These are phyloP conservation scores for Pachycephala philippinensis DNA, from an alignment of 2,113 vertebrate genomes.

Conservation along the genomic window DNA sequence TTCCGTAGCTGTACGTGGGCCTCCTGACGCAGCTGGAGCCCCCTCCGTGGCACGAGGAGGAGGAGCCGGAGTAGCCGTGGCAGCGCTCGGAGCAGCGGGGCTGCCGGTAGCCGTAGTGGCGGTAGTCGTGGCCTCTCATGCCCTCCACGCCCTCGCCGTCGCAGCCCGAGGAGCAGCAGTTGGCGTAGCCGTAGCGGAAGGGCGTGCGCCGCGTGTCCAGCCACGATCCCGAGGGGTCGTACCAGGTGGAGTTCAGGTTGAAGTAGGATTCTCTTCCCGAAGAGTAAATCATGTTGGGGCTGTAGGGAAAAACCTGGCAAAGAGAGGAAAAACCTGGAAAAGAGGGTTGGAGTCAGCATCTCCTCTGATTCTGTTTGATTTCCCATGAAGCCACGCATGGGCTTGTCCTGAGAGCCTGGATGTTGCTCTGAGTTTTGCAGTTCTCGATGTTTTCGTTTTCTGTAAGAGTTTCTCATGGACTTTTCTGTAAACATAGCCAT, in stretches of 20 bases:
- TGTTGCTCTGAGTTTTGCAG: no score
- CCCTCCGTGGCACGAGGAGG: fast-evolving
- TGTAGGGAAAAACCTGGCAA: neutral
- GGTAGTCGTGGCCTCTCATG: constrained; percentile 51
- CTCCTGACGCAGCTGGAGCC: neutral
- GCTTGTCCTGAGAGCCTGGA: neutral
- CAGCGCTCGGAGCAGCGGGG: neutral
- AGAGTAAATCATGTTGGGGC: constrained; percentile 4
- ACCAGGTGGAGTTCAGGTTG: constrained; percentile 63
- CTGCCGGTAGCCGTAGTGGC: neutral
- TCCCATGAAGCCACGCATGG: fast-evolving
- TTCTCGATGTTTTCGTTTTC: no score
- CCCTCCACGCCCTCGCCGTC: neutral
- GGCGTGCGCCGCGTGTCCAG: constrained; percentile 43
- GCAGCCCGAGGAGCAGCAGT: neutral
- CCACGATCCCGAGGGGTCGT: constrained; percentile 32
- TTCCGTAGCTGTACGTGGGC: neutral
- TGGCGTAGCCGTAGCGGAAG: neutral
- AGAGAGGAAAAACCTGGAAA: neutral
- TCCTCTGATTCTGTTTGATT: fast-evolving
- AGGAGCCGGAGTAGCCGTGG: fast-evolving
- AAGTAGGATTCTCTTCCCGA: constrained; percentile 54
- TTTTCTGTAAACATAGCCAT: no score
- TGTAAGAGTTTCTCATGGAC: no score
- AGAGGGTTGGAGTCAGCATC: neutral